These are phyloP conservation scores for Drosophila mayri DNA, from an alignment of 1,140 invertebrate genomes.

Conservation along the genomic window DNA sequence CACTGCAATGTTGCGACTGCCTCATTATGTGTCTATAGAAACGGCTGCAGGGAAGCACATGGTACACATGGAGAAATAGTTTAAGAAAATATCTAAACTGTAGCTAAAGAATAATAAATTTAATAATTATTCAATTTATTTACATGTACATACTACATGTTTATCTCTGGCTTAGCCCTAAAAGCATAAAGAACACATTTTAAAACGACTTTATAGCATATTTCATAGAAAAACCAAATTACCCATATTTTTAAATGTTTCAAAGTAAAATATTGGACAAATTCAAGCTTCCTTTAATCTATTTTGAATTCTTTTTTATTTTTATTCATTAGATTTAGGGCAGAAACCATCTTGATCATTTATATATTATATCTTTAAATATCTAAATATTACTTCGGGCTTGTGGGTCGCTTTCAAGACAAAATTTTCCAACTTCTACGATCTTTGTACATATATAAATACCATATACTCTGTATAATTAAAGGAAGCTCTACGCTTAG, in stretches of 20 bases:
- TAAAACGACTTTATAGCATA: no score
- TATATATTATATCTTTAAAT: neutral
- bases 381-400: no score
- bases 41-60: neutral
- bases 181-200: no score
- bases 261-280: neutral
- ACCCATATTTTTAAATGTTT: no score
- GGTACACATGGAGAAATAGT: neutral
- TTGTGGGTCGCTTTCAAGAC: no score
- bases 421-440: no score
- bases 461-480: neutral
- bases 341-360: no score
- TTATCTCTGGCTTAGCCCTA: no score
- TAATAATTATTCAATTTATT: neutral
- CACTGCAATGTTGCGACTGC: constrained; percentile 22
- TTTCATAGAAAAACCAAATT: no score
- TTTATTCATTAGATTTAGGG: no score
- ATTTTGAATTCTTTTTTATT: neutral
- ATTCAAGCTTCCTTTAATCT: neutral
- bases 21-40: constrained; percentile 59
- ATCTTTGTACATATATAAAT: neutral
- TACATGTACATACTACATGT: neutral
- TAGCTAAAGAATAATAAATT: no score
- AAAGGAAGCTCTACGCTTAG: neutral
- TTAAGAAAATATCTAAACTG: no score